Conservation (phyloP, 2,797 vertebrate genomes). For the Ctenopoma multispine region DNA sequence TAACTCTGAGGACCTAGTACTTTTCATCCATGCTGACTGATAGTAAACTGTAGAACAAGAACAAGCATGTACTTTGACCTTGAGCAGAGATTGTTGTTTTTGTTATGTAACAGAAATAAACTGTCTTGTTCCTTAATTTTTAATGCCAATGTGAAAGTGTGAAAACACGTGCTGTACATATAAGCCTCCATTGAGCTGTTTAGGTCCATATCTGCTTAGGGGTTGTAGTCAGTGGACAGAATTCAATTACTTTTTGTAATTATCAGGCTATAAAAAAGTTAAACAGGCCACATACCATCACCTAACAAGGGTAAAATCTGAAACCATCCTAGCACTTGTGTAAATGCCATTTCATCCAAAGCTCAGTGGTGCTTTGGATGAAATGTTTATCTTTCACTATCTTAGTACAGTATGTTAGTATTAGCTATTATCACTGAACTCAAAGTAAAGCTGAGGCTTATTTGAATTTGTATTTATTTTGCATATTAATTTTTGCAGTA, state of each 20-base stretch:
- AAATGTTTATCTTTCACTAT: no score
- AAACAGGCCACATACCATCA: not conserved
- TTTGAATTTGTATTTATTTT: not conserved
- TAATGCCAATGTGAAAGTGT: not conserved
- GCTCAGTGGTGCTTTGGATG: not conserved
- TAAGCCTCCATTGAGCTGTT: not conserved
- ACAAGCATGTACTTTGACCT: not conserved
- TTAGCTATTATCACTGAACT: not conserved
- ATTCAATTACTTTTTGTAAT: not conserved
- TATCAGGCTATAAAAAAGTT: not conserved
- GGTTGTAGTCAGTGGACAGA: not conserved
- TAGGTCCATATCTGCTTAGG: not conserved
- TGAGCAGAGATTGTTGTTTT: not conserved
- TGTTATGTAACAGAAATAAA: not conserved
- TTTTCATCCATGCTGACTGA: no score
- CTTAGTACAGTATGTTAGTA: not conserved
- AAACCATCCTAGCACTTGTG: no score
- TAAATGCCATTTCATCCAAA: not conserved
- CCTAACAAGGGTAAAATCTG: not conserved
- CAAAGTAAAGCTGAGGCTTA: not conserved
- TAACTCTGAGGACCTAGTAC: no score
- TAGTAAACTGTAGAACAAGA: no score
- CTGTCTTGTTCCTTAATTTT: not conserved
- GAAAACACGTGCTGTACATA: not conserved
- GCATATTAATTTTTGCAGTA: no score